phyloP scores from a whole-genome alignment of 2,797 vertebrate genomes.

The Pipistrellus pygmaeus region DNA sequence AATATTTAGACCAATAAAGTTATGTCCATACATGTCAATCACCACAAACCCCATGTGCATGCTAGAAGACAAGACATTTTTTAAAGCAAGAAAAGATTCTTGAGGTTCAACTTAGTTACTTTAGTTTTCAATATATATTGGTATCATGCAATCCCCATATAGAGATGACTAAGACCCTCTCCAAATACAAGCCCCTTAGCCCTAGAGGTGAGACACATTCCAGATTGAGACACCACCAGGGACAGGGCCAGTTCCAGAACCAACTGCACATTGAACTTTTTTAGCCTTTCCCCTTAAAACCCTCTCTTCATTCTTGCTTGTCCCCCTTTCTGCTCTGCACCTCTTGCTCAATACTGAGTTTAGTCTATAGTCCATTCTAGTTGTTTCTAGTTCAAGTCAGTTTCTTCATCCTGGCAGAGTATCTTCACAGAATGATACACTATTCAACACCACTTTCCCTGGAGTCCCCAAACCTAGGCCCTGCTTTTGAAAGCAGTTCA shows the following conservation, averaged over 20 bases:
- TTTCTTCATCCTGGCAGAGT: background rate
- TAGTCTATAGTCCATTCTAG: background rate
- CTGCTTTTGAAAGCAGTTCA: background rate
- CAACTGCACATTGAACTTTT: background rate
- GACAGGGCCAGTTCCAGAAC: background rate
- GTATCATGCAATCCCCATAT: background rate
- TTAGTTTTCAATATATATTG: background rate
- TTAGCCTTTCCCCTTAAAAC: background rate
- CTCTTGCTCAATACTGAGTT: background rate
- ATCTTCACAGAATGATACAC: background rate
- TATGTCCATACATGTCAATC: background rate
- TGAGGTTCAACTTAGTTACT: background rate
- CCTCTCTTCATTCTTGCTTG: background rate
- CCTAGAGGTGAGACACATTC: background rate
- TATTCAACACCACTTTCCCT: background rate
- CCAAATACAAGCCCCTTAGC: background rate
- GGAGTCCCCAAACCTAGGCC: background rate
- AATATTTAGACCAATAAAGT: background rate
- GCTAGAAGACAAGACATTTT: conserved; percentile 37
- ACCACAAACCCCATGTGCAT: background rate
- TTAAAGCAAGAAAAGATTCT: conserved; percentile 22
- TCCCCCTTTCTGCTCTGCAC: fast-evolving
- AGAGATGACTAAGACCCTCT: background rate
- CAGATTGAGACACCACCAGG: background rate
- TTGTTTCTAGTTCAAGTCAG: background rate